Conservation (phyloP, 2,113 vertebrate genomes). For the Bujurquina vittata region DNA sequence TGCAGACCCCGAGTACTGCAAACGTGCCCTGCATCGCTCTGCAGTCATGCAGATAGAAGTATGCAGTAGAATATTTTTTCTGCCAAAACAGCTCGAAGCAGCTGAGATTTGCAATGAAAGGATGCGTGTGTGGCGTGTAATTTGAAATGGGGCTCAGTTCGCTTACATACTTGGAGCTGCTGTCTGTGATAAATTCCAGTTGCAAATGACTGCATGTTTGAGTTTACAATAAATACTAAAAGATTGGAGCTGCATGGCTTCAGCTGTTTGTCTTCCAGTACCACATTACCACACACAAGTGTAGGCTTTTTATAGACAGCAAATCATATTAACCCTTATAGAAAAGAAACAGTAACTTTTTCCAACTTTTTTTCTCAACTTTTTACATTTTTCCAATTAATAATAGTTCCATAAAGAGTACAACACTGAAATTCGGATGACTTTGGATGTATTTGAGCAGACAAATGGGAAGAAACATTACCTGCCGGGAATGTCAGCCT, state of each 20-base stretch:
- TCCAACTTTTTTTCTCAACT: background rate
- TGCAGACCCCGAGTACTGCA: background rate
- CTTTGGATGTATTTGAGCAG: background rate
- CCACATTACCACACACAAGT: fast-evolving
- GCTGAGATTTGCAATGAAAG: background rate
- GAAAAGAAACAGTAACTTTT: background rate
- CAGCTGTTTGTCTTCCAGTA: background rate
- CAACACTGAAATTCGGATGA: no score
- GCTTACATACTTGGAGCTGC: background rate
- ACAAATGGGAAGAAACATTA: background rate
- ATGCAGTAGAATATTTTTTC: background rate
- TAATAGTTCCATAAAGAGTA: background rate
- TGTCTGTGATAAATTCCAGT: background rate
- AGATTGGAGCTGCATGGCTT: background rate
- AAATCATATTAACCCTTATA: no score
- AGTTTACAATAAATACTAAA: background rate
- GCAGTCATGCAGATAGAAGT: no score
- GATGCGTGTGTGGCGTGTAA: background rate
- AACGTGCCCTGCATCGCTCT: background rate
- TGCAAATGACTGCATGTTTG: background rate
- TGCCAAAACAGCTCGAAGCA: background rate
- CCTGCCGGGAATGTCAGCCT: background rate
- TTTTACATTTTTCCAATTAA: background rate
- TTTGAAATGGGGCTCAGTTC: background rate
- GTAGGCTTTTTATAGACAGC: background rate